These are phyloP conservation scores for Alectura lathami DNA, from an alignment of 2,113 vertebrate species.

Conservation along the genomic window DNA sequence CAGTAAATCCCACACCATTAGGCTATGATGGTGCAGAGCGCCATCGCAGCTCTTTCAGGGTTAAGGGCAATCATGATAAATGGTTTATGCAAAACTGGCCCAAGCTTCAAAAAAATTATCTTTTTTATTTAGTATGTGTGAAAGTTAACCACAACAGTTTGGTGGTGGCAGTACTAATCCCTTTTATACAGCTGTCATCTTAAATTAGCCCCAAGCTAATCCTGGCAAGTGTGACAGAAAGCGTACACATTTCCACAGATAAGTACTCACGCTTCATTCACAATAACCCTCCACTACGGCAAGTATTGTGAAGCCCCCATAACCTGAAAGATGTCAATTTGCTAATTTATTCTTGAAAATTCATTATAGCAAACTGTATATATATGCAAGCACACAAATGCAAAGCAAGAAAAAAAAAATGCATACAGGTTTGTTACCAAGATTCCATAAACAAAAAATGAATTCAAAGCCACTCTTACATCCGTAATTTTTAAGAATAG, in stretches of 20 bases:
- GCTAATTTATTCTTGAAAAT: constrained; percentile 1
- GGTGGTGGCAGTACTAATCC: background rate
- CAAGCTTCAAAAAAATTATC: background rate
- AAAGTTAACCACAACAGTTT: constrained; percentile 41
- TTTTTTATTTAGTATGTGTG: constrained; percentile 37
- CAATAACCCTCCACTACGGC: background rate
- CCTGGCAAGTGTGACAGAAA: constrained; percentile 7
- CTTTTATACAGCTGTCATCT: constrained; percentile 62
- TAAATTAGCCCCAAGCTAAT: constrained; percentile 53
- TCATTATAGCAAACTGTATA: background rate
- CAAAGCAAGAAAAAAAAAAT: background rate
- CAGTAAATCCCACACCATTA: background rate
- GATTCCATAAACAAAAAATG: background rate
- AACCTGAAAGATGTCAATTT: background rate
- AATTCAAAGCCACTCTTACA: background rate
- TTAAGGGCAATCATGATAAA: constrained; percentile 56
- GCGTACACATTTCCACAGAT: background rate
- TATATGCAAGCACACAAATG: background rate
- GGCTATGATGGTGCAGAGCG: background rate
- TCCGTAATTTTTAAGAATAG: background rate
- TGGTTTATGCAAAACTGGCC: constrained; percentile 37
- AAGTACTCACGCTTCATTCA: background rate
- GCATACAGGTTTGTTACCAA: background rate
- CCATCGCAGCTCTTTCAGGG: background rate
- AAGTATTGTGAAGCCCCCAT: background rate